phyloP scores from a whole-genome alignment of 2,113 vertebrate genomes.

The Hucho hucho region DNA sequence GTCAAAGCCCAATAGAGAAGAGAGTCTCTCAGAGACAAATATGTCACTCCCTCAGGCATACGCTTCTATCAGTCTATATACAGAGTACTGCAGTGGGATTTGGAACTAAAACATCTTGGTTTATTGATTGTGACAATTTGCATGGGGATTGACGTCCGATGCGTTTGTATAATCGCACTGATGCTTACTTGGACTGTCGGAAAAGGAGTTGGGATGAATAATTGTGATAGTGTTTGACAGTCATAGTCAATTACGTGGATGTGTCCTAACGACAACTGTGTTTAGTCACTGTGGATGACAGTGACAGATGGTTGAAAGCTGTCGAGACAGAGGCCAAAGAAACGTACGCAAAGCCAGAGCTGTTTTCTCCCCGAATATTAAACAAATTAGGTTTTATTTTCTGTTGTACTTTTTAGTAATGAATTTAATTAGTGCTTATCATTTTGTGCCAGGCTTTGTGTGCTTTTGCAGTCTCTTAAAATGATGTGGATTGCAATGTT shows the following conservation, averaged over 20 bases:
- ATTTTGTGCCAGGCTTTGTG: constrained; percentile 44
- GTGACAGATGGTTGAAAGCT: constrained; percentile 27
- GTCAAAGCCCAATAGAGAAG: constrained; percentile 46
- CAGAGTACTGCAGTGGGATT: constrained; percentile 49
- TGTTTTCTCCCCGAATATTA: constrained; percentile 43
- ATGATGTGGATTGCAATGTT: constrained; percentile 28
- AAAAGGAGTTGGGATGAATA: constrained; percentile 46
- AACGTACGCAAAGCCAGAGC: constrained; percentile 27
- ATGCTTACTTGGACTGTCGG: constrained; percentile 35
- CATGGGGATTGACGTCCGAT: constrained; percentile 39
- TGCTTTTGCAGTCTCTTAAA: constrained; percentile 20
- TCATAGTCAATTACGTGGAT: constrained; percentile 37
- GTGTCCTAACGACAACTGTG: constrained; percentile 26
- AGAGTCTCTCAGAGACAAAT: constrained; percentile 51
- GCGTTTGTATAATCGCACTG: constrained; percentile 52
- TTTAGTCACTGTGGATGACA: constrained; percentile 21
- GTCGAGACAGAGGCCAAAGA: constrained; percentile 32
- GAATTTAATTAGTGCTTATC: constrained; percentile 58
- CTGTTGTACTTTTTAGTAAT: constrained; percentile 46
- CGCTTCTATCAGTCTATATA: constrained; percentile 46
- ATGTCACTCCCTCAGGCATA: constrained; percentile 55
- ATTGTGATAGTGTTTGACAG: constrained; percentile 34
- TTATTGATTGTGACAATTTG: constrained; percentile 61
- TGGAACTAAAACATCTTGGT: constrained; percentile 28
- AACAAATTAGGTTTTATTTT: constrained; percentile 53